Evolutionary conservation across 1,140 invertebrate genomes (phyloP), one percentile per base, ranked within the genome.

Genomic region (Drosophila erecta): DNA sequence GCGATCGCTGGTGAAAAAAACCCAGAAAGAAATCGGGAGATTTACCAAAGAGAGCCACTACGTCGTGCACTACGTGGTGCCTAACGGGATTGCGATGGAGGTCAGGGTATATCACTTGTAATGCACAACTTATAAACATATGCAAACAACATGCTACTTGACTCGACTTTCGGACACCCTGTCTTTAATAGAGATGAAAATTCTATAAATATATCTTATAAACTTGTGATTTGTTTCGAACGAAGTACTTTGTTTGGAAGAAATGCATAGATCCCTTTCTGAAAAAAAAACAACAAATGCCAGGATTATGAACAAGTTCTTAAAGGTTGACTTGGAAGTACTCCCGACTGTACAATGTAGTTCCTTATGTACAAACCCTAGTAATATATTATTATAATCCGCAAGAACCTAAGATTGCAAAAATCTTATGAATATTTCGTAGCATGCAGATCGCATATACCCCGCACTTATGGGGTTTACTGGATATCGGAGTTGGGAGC

Each of bases 11-110:
- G 12, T 4, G 8, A 53, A 56, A 44, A 74, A 72, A 65, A 73
- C 56, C 56, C 67, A 61, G 67, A 73, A 76, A 69, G 55, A 60
- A 55, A 69, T 40, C 35, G 40, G 40, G 15, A 75, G 38, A 76
- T 69, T 76, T 76, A 37, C 73, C 73, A 62, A 55, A 69, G 62
- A 76, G 50, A 57, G 40, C 50, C 50, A 38, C 37, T 17, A 37
- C 38, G 44, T 53, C 57, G 30, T 17, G 46, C 17, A 38, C 37
- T 17, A 37, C 38, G 44, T 53, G 57, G 22, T 17, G 46, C 10
- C 0, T 38, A 51, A 59, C 44, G 51, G 51, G 12, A 59, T 8
- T 15, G 1, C 6, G 15, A 50, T 76, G 35, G 62, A 50, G 74
- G 73, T 76, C 72, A 76, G 24, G 61, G 15, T 17, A 33, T 7